Conservation (phyloP, 2,888 invertebrate genomes). For the Leptopilina drosophilae region DNA sequence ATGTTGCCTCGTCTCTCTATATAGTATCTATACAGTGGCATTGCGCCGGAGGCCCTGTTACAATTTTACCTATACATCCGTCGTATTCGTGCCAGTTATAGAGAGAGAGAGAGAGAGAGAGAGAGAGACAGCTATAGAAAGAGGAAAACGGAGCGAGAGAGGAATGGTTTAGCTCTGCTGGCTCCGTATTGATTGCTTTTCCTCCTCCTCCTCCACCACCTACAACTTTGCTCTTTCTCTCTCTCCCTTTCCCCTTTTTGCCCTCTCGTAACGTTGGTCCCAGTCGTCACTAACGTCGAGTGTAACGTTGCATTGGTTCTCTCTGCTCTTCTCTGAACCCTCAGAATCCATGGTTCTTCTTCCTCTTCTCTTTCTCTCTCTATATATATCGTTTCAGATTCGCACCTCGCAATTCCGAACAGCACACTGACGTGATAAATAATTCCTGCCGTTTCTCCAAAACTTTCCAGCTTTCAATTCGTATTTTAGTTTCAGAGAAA, state of each 20-base stretch:
- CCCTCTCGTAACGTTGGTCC: slow-evolving; percentile 42
- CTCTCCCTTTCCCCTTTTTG: slow-evolving; percentile 39
- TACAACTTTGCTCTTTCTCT: slow-evolving; percentile 57
- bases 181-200: slow-evolving; percentile 75
- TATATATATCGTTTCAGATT: slow-evolving; percentile 24
- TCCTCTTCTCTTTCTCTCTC: neutral
- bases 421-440: slow-evolving; percentile 22
- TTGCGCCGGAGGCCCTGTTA: slow-evolving; percentile 40
- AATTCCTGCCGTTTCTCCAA: neutral
- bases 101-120: slow-evolving; percentile 37
- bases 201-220: slow-evolving; percentile 66
- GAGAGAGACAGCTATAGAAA: slow-evolving; percentile 41
- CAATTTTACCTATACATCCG: slow-evolving; percentile 59
- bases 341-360: slow-evolving; percentile 42
- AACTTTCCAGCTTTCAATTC: slow-evolving; percentile 1
- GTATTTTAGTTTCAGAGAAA: neutral
- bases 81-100: slow-evolving; percentile 64
- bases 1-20: neutral
- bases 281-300: slow-evolving; percentile 59
- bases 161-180: slow-evolving; percentile 74
- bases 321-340: slow-evolving; percentile 44
- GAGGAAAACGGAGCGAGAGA: slow-evolving; percentile 52
- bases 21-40: slow-evolving; percentile 1
- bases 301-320: slow-evolving; percentile 45
- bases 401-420: slow-evolving; percentile 42